Evolutionary conservation across 64 coral and sea anemone species (phyloP).

Genomic region (Montipora capricornis): DNA sequence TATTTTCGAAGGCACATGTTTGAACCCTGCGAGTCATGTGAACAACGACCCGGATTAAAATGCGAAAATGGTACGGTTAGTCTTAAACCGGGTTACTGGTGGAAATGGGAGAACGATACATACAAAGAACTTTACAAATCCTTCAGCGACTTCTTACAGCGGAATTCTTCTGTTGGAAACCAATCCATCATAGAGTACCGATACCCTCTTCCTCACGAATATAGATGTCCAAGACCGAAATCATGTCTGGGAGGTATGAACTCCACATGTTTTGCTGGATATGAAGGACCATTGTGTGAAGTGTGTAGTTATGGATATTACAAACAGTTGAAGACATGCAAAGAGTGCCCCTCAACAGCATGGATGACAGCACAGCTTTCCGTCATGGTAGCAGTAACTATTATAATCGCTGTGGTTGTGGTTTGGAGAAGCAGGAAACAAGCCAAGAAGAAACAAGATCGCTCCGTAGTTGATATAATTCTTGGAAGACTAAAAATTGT

Average conservation of each 20-base stretch:
- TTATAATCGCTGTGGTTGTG: background rate
- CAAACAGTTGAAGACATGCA: constrained; percentile 24
- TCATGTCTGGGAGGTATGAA: background rate
- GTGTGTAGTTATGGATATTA: constrained; percentile 40
- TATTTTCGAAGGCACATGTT: constrained; percentile 19
- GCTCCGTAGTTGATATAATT: background rate
- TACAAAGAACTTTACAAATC: background rate
- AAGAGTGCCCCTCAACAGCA: constrained; percentile 13
- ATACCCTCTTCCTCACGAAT: background rate
- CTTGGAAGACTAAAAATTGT: constrained; percentile 45
- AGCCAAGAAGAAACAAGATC: background rate
- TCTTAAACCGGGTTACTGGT: constrained; percentile 23
- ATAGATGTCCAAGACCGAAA: background rate
- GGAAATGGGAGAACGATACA: constrained; percentile 12
- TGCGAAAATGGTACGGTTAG: background rate
- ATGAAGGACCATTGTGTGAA: constrained; percentile 39
- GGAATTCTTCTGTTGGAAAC: background rate
- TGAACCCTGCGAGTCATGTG: background rate
- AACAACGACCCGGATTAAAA: background rate
- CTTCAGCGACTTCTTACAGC: background rate
- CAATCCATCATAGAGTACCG: background rate
- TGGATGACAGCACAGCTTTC: constrained; percentile 32
- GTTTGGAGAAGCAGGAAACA: constrained; percentile 29
- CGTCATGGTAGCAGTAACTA: background rate
- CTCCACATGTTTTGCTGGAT: background rate